Evolutionary conservation across 2,113 vertebrate genomes (phyloP).

Genomic region (Pterocles orientalis): DNA sequence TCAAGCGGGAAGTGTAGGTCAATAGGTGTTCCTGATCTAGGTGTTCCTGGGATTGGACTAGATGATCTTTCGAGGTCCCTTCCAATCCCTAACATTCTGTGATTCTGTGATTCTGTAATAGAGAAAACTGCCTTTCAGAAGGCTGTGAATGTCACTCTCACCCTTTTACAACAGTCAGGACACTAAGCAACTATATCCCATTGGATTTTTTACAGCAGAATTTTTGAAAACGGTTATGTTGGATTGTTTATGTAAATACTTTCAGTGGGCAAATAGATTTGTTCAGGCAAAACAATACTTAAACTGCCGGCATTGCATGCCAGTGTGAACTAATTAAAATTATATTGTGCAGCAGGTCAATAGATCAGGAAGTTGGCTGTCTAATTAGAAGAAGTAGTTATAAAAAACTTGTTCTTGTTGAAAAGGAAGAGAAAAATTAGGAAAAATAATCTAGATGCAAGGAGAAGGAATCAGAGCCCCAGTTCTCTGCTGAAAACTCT

Average conservation of each 20-base stretch:
- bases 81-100: too few species aligned
- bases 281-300: constrained; percentile 25
- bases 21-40: too few species aligned
- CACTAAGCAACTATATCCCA: not conserved
- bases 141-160: not conserved
- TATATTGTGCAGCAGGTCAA: constrained; percentile 56
- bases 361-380: constrained; percentile 47
- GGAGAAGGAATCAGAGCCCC: not conserved
- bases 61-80: too few species aligned
- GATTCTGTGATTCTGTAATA: too few species aligned
- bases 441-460: not conserved
- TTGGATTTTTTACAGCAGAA: not conserved
- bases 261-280: constrained; percentile 22
- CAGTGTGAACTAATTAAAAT: constrained; percentile 67
- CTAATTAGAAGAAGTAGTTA: constrained; percentile 56
- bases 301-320: not conserved
- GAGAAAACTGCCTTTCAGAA: not conserved
- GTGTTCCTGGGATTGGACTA: too few species aligned
- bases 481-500: not conserved
- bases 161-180: not conserved
- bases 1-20: not conserved
- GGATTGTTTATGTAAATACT: constrained; percentile 11
- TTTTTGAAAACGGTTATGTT: not conserved
- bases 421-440: not conserved
- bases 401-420: constrained; percentile 15